Evolutionary conservation across 2,113 vertebrate species (phyloP), one percentile per base, ranked within the genome.

Genomic region (Grantiella picta): DNA sequence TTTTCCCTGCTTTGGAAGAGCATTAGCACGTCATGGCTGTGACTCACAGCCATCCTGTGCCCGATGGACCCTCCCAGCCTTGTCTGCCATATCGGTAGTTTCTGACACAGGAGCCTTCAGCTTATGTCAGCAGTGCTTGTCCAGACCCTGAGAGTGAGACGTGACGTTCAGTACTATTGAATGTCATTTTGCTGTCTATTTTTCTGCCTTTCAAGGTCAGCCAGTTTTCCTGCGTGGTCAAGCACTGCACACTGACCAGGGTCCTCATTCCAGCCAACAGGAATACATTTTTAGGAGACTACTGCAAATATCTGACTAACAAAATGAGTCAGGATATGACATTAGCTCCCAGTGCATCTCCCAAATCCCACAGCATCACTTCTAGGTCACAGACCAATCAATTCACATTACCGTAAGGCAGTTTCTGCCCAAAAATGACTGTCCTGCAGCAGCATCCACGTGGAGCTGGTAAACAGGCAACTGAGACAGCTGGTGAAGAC

Each of bases 181-280:
- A 63, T 59, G 70, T 70, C 13, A 35, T 71, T 75, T 75, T 71
- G 10, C 15, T 71, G 87, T 50, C 60, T 42, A 11, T 40, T 57
- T 21, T 23, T 59, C 52, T 50, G 63, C 15, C 31, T 82, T 70
- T 71, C 54, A 75, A 35, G 23, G 24, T 61, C 45, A 81, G 38
- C 7, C 78, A 31, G 36, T 20, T 72, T 70, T 87, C 42, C 40
- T 53, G 20, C 6, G 1, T 2, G 11, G 31, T 54, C 3, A 5
- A 66, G 50, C 0, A 0, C 59, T 59, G 35, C 54, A 80, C 3
- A 2, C 40, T 0, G 0, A 31, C 13, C 15, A 28, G 20, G 7
- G 5, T 50, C 11, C 71, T 59, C 59, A 50, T 40, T 89, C 71
- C 45, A 61, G 71, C 15, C 66, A 68, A n/a, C 14, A 16, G 36